Conservation (phyloP, 1,140 invertebrate genomes). For the Tribolium madens region DNA sequence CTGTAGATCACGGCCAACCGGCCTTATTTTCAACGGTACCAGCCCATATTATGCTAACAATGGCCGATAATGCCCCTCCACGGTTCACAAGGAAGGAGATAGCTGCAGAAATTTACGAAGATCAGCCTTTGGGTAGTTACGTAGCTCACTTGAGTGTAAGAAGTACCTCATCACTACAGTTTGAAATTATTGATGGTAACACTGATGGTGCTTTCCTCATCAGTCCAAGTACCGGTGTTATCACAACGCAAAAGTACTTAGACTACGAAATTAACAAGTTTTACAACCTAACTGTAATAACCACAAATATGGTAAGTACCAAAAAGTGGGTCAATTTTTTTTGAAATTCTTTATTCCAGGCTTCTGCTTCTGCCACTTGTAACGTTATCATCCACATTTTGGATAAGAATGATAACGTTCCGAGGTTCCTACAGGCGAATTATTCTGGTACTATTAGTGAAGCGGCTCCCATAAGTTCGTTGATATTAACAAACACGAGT, state of each 20-base stretch:
- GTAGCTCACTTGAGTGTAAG: slow-evolving; percentile 83
- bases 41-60: slow-evolving; percentile 87
- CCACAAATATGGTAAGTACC: slow-evolving; percentile 84
- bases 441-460: slow-evolving; percentile 82
- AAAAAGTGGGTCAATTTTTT: slow-evolving; percentile 3
- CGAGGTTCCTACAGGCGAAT: slow-evolving; percentile 76
- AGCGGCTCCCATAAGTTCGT: slow-evolving; percentile 76
- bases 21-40: slow-evolving; percentile 81
- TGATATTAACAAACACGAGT: slow-evolving; percentile 76
- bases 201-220: slow-evolving; percentile 80
- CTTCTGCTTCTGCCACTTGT: slow-evolving; percentile 75
- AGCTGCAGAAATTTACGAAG: slow-evolving; percentile 86
- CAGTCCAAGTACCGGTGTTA: slow-evolving; percentile 87
- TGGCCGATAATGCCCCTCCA: slow-evolving; percentile 90
- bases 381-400: slow-evolving; percentile 81
- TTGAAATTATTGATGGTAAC: slow-evolving; percentile 86
- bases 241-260: slow-evolving; percentile 78
- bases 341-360: slow-evolving; percentile 65
- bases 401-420: slow-evolving; percentile 89
- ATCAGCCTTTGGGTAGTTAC: slow-evolving; percentile 81
- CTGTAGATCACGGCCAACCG: slow-evolving; percentile 83
- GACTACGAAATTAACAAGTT: slow-evolving; percentile 83
- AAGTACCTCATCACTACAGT: slow-evolving; percentile 83
- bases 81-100: slow-evolving; percentile 75
- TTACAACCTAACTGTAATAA: slow-evolving; percentile 87